Conservation (phyloP, 92 coral and sea anemone species). For the Montipora capitata region DNA sequence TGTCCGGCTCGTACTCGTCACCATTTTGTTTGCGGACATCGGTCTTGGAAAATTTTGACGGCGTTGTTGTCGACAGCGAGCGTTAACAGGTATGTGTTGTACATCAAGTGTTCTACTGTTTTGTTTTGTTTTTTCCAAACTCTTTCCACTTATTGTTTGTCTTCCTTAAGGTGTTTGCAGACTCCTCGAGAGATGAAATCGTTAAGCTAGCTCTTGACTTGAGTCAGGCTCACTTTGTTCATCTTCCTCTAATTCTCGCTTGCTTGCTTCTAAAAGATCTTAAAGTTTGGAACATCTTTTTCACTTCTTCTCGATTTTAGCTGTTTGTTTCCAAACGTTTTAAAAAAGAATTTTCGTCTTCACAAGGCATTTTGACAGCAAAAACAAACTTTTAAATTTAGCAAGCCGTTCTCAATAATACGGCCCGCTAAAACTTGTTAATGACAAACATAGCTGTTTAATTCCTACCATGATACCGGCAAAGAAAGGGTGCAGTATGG, state of each 20-base stretch:
- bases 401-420: background rate
- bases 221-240: background rate
- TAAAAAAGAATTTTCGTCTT: too few relatives aligned
- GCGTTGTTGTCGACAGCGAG: constrained; percentile 41
- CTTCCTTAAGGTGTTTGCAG: constrained; percentile 34
- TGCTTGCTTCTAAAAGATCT: background rate
- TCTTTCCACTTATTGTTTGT: constrained; percentile 25
- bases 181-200: background rate
- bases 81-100: constrained; percentile 32
- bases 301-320: too few relatives aligned
- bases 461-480: constrained; percentile 30
- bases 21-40: constrained; percentile 45
- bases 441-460: too few relatives aligned
- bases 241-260: background rate
- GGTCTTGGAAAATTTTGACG: too few relatives aligned
- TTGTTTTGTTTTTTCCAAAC: background rate
- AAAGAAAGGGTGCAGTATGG: background rate
- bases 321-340: too few relatives aligned
- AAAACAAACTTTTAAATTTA: background rate
- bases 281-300: background rate
- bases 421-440: background rate
- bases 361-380: too few relatives aligned
- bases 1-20: constrained; percentile 71
- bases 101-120: background rate
- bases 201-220: background rate